Evolutionary conservation across 2,797 vertebrate species (phyloP).

Genomic region (Poliocrania exsul): DNA sequence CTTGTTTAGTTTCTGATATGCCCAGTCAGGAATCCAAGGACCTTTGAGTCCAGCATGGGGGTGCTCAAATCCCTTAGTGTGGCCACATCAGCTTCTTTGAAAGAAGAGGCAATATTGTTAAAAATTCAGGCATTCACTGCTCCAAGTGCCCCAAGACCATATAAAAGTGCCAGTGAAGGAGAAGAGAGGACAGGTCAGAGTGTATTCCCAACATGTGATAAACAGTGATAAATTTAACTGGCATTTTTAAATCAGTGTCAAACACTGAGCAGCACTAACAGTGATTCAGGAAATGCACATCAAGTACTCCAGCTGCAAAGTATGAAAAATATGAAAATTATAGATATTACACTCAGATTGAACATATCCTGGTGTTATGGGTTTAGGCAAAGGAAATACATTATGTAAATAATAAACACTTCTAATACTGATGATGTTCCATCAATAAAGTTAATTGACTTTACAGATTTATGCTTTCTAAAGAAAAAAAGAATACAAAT

Average conservation of each 20-base stretch:
- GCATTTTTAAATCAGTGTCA: background rate
- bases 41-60: accelerated
- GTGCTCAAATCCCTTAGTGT: background rate
- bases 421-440: background rate
- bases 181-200: background rate
- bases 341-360: background rate
- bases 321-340: background rate
- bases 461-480: background rate
- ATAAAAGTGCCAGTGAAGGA: background rate
- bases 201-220: background rate
- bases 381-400: background rate
- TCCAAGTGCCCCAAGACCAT: background rate
- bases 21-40: background rate
- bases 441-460: background rate
- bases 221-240: background rate
- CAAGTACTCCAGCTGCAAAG: background rate
- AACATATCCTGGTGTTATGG: background rate
- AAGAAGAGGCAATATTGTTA: background rate
- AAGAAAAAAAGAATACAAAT: background rate
- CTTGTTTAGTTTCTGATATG: background rate
- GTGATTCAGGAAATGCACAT: background rate
- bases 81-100: background rate
- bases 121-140: background rate
- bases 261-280: background rate
- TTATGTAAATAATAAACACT: background rate